Base-by-base conservation (phyloP, 2,113 vertebrate species). In the Amphilophus citrinellus region DNA sequence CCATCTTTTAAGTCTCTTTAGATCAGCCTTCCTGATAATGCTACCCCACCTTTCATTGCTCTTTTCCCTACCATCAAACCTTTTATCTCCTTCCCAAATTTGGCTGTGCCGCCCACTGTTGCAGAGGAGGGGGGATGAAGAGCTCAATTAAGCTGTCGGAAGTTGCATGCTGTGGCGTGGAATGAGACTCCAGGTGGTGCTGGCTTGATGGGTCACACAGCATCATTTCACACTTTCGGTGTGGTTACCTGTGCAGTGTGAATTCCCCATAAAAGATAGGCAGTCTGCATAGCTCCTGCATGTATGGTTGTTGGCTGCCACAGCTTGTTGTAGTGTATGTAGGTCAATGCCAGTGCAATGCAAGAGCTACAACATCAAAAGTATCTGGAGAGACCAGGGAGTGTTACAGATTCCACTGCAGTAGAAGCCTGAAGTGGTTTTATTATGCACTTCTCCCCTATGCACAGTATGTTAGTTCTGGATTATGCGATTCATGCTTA, bases 331-430 rank as follows among this genome's bases (percentile, higher is more conserved):
- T 82, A 79, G 77, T 75, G 82, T 90, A 95, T 94, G 91, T 95
- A 94, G 93, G 93, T 94, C 93, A 94, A 65, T 90, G 87, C 90
- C 83, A 91, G 85, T 88, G 88, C 86, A 90, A 88, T 4, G 24
- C 80, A 92, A 89, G 91, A 86, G 83, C 92, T 89, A 84, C 91
- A 90, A 88, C 88, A 90, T 91, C 88, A 92, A 93, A 93, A 85
- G 88, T 92, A 89, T 87, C 85, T 84, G 62, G 76, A 90, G 88
- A 88, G 90, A 91, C 85, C 61, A 20, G 44, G 17, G 85, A 84
- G 65, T 61, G 68, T 87, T 89, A 80, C 62, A 79, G 83, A 88
- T 84, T 89, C 78, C 61, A 76, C 89, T 89, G 90, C 93, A 92
- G 91, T 37, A 61, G 35, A 68, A 82, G 87, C 87, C 80, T 78